phyloP scores from a whole-genome alignment of 2,113 vertebrate genomes.

The Ia io region DNA sequence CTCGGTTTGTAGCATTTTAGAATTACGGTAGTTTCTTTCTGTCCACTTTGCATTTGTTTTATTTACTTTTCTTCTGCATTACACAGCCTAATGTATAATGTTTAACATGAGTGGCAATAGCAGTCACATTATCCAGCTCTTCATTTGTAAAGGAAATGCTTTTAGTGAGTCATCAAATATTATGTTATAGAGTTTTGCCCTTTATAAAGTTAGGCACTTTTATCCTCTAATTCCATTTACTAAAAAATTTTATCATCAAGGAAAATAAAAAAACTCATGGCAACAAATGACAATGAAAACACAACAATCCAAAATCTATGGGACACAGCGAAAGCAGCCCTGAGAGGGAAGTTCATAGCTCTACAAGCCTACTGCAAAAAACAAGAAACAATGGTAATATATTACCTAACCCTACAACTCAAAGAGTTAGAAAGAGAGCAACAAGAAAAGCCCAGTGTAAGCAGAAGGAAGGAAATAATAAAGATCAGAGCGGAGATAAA shows the following conservation, averaged over 20 bases:
- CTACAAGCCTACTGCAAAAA: too few relatives aligned
- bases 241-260: not conserved
- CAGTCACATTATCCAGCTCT: not conserved
- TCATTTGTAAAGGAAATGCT: not conserved
- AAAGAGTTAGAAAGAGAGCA: too few relatives aligned
- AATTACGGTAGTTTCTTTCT: not conserved
- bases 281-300: too few relatives aligned
- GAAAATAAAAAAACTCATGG: too few relatives aligned
- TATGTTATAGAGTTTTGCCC: not conserved
- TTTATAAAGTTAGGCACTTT: not conserved
- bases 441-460: too few relatives aligned
- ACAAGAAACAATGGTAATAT: too few relatives aligned
- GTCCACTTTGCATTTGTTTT: not conserved
- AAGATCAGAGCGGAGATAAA: too few relatives aligned
- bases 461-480: too few relatives aligned
- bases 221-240: not conserved
- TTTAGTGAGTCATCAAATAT: not conserved
- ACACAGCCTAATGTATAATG: not conserved
- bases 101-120: not conserved
- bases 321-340: too few relatives aligned
- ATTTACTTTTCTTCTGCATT: not conserved
- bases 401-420: too few relatives aligned
- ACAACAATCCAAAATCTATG: too few relatives aligned
- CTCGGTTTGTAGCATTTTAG: not conserved
- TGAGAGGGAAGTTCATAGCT: too few relatives aligned